A percentile compares a stretch with the other conserved stretches of the same genome.
phyloP scores from a whole-genome alignment of 2,888 invertebrate genomes.

The Cepaea hortensis region DNA sequence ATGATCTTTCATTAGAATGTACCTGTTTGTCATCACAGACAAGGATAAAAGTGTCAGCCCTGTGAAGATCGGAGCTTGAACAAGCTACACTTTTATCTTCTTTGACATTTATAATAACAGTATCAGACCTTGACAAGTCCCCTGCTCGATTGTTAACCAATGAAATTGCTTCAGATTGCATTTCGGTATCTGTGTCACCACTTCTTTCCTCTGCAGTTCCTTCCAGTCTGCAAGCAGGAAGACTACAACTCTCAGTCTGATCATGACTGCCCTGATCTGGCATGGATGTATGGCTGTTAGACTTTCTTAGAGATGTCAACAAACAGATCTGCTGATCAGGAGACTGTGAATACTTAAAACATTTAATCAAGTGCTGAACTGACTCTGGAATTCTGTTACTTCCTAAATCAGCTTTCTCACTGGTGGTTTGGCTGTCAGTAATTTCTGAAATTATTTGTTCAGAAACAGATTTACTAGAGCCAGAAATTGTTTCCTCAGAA shows the following conservation, averaged over 20 bases:
- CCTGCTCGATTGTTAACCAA: background rate
- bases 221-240: background rate
- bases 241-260: background rate
- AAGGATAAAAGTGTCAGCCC: slow-evolving; percentile 31
- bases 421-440: background rate
- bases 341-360: background rate
- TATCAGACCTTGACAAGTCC: slow-evolving; percentile 29
- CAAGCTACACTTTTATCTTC: background rate
- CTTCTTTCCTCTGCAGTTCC: background rate
- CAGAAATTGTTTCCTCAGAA: background rate
- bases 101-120: slow-evolving; percentile 27
- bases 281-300: background rate
- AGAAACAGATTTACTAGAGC: background rate
- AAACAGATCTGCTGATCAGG: slow-evolving; percentile 2
- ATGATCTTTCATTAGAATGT: background rate
- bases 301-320: background rate
- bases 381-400: slow-evolving; percentile 36
- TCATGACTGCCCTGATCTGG: background rate
- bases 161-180: background rate
- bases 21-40: background rate
- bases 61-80: background rate
- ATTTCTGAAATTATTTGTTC: background rate
- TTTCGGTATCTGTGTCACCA: slow-evolving; percentile 4
- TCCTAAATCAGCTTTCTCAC: slow-evolving; percentile 20
- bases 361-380: slow-evolving; percentile 20